Conservation (phyloP, 2,113 vertebrate species). For the Todiramphus chloris region DNA sequence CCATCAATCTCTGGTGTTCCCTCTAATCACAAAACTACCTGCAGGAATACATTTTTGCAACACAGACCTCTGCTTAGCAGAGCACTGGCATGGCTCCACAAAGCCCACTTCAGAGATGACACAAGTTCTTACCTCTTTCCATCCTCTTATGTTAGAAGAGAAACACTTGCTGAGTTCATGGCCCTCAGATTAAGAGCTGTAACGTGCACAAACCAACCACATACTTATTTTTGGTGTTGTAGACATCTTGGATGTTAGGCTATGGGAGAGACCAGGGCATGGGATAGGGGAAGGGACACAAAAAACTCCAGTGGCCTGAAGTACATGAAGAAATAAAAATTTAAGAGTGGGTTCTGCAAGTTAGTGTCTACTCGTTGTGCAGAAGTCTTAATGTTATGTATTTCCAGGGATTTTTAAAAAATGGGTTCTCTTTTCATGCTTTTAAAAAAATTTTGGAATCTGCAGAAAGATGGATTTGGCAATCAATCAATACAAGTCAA, state of each 20-base stretch:
- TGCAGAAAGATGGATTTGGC: background rate
- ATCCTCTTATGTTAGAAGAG: background rate
- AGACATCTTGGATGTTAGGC: background rate
- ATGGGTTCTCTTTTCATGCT: background rate
- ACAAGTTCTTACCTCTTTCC: background rate
- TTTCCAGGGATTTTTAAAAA: background rate
- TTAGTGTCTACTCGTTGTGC: background rate
- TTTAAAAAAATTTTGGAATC: background rate
- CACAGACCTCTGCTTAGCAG: background rate
- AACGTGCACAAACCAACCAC: background rate
- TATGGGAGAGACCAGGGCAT: background rate
- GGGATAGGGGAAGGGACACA: background rate
- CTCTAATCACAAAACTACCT: conserved; percentile 3
- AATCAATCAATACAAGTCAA: background rate
- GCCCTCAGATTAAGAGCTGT: background rate
- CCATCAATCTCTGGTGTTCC: background rate
- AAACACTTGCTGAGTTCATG: background rate
- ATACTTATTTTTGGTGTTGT: background rate
- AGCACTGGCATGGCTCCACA: conserved; percentile 19
- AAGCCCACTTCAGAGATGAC: background rate
- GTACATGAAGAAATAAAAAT: background rate
- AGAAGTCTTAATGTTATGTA: background rate
- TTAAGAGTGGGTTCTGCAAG: background rate
- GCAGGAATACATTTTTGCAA: conserved; percentile 25
- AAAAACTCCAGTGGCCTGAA: background rate